Evolutionary conservation across 2,113 vertebrate genomes (phyloP), one percentile per base, ranked within the genome.

Genomic region (Cricetomys ansorgei): DNA sequence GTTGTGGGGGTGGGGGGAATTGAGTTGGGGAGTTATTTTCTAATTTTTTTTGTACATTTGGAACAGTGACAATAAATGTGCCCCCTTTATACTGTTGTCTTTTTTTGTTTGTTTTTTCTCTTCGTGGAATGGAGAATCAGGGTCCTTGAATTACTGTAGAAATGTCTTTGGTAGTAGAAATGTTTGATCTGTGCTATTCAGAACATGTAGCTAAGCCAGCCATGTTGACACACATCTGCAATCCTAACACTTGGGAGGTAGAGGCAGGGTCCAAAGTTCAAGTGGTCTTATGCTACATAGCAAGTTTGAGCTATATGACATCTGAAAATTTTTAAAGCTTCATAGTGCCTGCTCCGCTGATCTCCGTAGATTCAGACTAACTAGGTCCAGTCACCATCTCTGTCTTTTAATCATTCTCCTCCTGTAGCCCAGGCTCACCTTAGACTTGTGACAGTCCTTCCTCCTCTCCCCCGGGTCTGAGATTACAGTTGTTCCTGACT

Each of bases 31-130:
- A 97, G 97, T 98, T 98, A 97, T 99, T 99, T 99, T 99, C 98
- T 99, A 98, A 98, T 99, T 99, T 98, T 98, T 99, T 99, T 99
- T 99, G 98, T 99, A 99, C 99, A 99, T 99, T 99, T 99, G 98
- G 98, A 99, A 96, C 98, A 98, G 98, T 98, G 97, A 98, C 96
- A 99, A 99, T 99, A 99, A 99, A 99, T 97, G 97, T 97, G 69
- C 98, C 98, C 98, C 98, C 98, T 98, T 98, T 98, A 98, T 98
- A 55, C 92, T 89, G 53, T 89, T 1, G 55, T 5, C 13, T 96
- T 79, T 94, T 91, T 69, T 53, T 43, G 16, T n/a, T 15, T 64
- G 23, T 96, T 79, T 94, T 91, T 69, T 53, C 53, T 16, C 48
- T 15, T 64, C 59, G 34, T 1, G 19, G 70, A 59, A 76, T 94